A percentile compares a stretch with the other conserved stretches of the same genome.
phyloP scores from a whole-genome alignment of 2,888 invertebrate genomes.

The Chloroclystis v-ata region DNA sequence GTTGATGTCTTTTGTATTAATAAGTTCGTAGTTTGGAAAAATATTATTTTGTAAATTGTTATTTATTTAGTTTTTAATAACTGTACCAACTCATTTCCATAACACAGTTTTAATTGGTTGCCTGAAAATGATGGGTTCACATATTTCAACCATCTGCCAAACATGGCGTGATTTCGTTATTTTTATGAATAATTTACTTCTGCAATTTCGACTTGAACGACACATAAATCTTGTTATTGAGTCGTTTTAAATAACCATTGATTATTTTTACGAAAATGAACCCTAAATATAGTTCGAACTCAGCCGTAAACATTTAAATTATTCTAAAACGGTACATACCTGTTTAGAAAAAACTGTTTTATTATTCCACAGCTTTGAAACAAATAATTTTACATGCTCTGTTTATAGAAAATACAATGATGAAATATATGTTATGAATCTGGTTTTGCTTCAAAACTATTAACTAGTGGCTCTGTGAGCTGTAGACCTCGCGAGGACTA shows the following conservation, averaged over 20 bases:
- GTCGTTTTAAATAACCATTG: not conserved
- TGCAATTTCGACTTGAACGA: constrained; percentile 14
- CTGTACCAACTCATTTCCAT: no score
- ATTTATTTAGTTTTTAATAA: no score
- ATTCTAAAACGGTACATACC: constrained; percentile 20
- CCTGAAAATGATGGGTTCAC: constrained; percentile 21
- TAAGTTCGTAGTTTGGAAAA: no score
- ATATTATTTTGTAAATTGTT: no score
- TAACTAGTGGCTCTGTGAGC: no score
- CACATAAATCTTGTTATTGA: constrained; percentile 11
- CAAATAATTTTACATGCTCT: constrained; percentile 29
- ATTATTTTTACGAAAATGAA: not conserved
- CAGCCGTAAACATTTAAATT: not conserved
- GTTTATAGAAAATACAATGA: constrained; percentile 20
- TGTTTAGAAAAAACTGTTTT: constrained; percentile 19
- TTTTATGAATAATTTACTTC: constrained; percentile 18
- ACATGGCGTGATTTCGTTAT: constrained; percentile 25
- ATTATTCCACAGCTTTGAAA: constrained; percentile 24
- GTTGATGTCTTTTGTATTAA: constrained; percentile 4
- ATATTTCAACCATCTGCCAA: constrained; percentile 21
- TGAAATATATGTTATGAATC: not conserved
- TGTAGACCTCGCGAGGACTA: no score
- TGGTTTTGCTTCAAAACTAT: no score
- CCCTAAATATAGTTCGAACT: not conserved
- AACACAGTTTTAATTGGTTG: constrained; percentile 29